Conservation (phyloP, 2,888 invertebrate species). For the Therioaphis trifolii region DNA sequence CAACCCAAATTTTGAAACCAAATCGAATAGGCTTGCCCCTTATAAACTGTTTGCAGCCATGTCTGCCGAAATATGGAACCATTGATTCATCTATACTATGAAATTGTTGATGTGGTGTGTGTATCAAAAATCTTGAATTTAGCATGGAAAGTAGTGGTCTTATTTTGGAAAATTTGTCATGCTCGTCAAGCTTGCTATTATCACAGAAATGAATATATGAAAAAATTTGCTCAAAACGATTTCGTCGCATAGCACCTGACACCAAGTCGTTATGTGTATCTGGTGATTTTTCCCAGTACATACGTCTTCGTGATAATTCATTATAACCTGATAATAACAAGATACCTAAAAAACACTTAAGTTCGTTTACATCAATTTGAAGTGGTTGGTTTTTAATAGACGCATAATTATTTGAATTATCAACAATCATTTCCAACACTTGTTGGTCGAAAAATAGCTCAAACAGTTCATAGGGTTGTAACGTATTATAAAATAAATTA, state of each 20-base stretch:
- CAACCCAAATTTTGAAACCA: too few species aligned
- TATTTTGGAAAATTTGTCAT: too few species aligned
- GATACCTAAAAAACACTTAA: slow-evolving; percentile 64
- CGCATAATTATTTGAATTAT: slow-evolving; percentile 11
- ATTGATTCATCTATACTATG: too few species aligned
- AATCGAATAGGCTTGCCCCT: too few species aligned
- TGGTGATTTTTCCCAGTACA: slow-evolving; percentile 61
- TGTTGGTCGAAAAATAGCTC: slow-evolving; percentile 34
- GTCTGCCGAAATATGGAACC: too few species aligned
- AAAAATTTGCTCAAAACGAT: slow-evolving; percentile 20
- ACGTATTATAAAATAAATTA: background rate
- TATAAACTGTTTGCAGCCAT: too few species aligned
- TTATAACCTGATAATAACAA: too few species aligned
- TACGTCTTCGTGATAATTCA: too few species aligned
- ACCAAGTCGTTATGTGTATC: slow-evolving; percentile 58
- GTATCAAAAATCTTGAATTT: too few species aligned
- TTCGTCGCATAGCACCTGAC: background rate
- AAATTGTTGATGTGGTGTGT: too few species aligned
- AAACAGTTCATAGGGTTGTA: slow-evolving; percentile 19
- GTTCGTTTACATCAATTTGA: background rate
- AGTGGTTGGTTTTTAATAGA: slow-evolving; percentile 12
- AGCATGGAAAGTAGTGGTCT: too few species aligned
- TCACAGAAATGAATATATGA: slow-evolving; percentile 23
- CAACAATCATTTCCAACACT: slow-evolving; percentile 12
- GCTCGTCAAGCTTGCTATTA: slow-evolving; percentile 14